Conservation (phyloP, 1,140 invertebrate species). For the Pomacea maculata region DNA sequence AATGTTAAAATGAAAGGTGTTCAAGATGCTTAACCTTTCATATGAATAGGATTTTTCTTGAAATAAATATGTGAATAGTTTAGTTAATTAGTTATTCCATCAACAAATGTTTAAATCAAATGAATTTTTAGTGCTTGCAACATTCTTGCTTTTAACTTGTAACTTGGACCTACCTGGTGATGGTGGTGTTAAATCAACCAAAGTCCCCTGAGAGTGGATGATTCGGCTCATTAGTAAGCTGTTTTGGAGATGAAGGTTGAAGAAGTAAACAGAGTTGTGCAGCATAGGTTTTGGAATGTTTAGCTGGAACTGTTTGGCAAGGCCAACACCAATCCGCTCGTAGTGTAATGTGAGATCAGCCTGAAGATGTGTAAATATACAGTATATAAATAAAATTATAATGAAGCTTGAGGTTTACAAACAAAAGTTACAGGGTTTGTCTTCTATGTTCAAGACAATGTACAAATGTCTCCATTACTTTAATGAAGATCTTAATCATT, state of each 20-base stretch:
- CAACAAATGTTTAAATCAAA: too few species aligned
- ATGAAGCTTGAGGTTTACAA: too few species aligned
- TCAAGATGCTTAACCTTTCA: too few species aligned
- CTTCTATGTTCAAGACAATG: too few species aligned
- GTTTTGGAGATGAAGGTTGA: constrained; percentile 45
- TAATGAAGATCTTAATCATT: too few species aligned
- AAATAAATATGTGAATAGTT: too few species aligned
- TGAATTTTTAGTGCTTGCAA: too few species aligned
- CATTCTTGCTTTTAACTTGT: background rate
- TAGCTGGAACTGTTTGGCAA: constrained; percentile 31
- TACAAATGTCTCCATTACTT: too few species aligned
- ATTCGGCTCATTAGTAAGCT: constrained; percentile 36
- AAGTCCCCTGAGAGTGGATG: constrained; percentile 36
- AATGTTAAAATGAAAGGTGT: background rate
- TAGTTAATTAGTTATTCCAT: too few species aligned
- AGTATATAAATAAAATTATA: too few species aligned
- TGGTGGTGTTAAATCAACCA: constrained; percentile 46
- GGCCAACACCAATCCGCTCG: constrained; percentile 41
- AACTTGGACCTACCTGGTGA: constrained; percentile 34
- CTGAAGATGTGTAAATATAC: constrained; percentile 19
- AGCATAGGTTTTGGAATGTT: constrained; percentile 25
- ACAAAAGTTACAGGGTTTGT: too few species aligned
- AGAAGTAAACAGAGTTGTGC: constrained; percentile 40
- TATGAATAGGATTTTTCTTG: too few species aligned
- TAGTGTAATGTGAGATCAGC: constrained; percentile 34